phyloP scores from a whole-genome alignment of 2,797 vertebrate genomes.

The Synaphobranchus kaupii region DNA sequence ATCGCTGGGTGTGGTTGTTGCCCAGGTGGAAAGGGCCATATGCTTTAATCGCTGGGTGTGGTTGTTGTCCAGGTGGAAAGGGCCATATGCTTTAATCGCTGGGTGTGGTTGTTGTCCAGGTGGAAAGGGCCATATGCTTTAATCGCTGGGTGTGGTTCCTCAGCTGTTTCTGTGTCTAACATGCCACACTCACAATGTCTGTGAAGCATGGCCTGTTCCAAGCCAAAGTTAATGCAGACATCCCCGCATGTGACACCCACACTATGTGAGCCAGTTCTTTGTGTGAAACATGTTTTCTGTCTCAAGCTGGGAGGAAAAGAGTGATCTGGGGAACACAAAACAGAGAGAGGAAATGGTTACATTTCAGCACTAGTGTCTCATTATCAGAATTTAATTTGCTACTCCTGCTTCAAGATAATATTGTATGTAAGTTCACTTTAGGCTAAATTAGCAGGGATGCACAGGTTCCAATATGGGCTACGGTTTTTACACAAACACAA shows the following conservation, averaged over 20 bases:
- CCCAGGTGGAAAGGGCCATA: no score
- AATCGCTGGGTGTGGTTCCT: no score
- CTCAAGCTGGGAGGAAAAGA: background rate
- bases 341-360: background rate
- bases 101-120: no score
- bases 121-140: no score
- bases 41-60: no score
- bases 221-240: background rate
- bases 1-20: no score
- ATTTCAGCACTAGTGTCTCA: background rate
- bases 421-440: background rate
- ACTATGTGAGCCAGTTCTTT: background rate
- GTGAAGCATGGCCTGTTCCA: background rate
- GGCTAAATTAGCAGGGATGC: background rate
- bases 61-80: no score
- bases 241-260: background rate
- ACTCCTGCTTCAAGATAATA: background rate
- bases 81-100: no score
- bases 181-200: no score
- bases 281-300: background rate
- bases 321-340: background rate
- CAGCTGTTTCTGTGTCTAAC: no score
- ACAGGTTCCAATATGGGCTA: background rate
- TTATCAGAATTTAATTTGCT: background rate
- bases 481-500: background rate